These are phyloP conservation scores for Mechanitis mazaeus DNA, from an alignment of 2,888 invertebrate species.

Conservation along the genomic window DNA sequence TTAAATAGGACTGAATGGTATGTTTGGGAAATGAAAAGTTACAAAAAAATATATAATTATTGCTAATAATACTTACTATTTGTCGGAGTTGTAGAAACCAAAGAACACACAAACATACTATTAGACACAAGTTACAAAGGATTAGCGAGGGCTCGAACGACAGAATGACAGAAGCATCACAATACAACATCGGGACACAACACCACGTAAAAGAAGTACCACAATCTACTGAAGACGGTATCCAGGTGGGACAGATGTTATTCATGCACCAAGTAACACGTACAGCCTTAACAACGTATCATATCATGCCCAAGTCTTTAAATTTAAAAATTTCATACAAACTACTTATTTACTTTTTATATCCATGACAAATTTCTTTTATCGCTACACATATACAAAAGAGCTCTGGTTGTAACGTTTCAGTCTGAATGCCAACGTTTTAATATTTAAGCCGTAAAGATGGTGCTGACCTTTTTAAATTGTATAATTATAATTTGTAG, in stretches of 20 bases:
- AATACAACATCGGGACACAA: conserved; percentile 57
- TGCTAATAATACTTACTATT: not conserved
- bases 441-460: no score
- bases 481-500: conserved; percentile 9
- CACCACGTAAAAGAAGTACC: conserved; percentile 57
- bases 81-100: conserved; percentile 9
- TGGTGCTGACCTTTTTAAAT: conserved; percentile 2
- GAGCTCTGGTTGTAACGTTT: not conserved
- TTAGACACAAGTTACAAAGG: conserved; percentile 5
- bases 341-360: not conserved
- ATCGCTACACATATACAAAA: not conserved
- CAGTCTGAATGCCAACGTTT: no score
- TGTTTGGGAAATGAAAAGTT: no score
- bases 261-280: conserved; percentile 71
- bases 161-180: conserved; percentile 58
- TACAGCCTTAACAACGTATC: conserved; percentile 27
- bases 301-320: conserved; percentile 24
- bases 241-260: conserved; percentile 67
- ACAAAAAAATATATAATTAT: no score
- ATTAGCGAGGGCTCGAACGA: conserved; percentile 21
- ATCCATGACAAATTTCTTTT: no score
- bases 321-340: not conserved
- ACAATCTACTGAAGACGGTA: conserved; percentile 31
- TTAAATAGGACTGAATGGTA: no score
- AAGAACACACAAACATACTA: conserved; percentile 9